Conservation (phyloP, 1,140 invertebrate species). For the Trichomalopsis sarcophagae region DNA sequence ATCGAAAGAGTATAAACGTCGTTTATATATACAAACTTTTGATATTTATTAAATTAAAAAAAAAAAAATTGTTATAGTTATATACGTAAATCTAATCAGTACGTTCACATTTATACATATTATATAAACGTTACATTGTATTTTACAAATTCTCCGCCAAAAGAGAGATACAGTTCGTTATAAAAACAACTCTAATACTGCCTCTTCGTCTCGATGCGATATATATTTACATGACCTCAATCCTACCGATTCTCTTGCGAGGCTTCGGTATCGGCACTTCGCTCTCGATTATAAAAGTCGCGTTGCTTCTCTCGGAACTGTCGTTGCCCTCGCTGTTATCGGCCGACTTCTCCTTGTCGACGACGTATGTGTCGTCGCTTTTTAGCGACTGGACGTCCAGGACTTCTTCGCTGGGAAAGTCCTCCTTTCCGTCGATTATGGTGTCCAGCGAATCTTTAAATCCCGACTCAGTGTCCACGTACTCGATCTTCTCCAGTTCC, state of each 20-base stretch:
- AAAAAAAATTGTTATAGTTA: conserved; percentile 2
- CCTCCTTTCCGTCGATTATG: conserved; percentile 19
- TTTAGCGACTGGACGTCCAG: conserved; percentile 52
- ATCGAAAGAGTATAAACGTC: neutral
- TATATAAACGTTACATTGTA: neutral
- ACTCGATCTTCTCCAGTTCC: neutral
- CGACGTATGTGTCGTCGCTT: conserved; percentile 65
- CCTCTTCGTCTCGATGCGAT: neutral
- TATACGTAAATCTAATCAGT: neutral
- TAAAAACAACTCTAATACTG: too few species aligned
- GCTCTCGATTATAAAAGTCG: conserved; percentile 68
- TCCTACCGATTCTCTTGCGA: conserved; percentile 52
- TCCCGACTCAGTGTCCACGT: conserved; percentile 10
- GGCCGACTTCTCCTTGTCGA: conserved; percentile 54
- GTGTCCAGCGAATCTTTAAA: conserved; percentile 40
- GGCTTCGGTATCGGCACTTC: conserved; percentile 62
- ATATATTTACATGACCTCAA: conserved; percentile 44
- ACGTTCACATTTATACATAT: neutral
- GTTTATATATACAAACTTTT: neutral
- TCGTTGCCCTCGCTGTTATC: conserved; percentile 54
- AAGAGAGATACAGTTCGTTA: neutral
- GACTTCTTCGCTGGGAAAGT: conserved; percentile 39
- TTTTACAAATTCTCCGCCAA: neutral
- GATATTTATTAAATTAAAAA: neutral
- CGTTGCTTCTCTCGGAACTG: conserved; percentile 63